Evolutionary conservation across 2,888 invertebrate genomes (phyloP), one percentile per base, ranked within the genome.

Genomic region (Sthenelais limicola): DNA sequence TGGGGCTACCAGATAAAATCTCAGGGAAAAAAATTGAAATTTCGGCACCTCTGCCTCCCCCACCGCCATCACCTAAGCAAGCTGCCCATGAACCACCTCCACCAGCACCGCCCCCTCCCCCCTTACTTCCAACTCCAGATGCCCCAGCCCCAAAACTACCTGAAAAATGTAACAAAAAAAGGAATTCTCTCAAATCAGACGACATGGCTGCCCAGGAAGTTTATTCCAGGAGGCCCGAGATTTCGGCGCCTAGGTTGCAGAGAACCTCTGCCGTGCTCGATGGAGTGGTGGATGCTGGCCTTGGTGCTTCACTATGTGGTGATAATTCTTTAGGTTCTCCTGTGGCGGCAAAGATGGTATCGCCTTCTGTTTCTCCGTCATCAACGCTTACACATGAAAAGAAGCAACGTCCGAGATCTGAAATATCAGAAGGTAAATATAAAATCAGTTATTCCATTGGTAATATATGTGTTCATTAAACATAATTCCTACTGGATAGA

Each of bases 201-300:
- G 24, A 5, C 5, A 43, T 4, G 4, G 56, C 33, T 18, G 12
- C 56, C 21, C 38, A 43, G 24, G 62, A 62, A 24, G 62, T 62
- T 24, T 62, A 62, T 38, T 35, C 38, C 2, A 62, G 43, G 24
- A 35, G 62, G 38, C 62, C 62, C 3, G 26, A 38, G 62, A 62
- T 62, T 24, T 62, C 62, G 24, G 62, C 62, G 24, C 62, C 62
- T 43, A 62, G 18, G n/a, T 24, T 62, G 38, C 62, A 62, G 62
- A 21, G 62, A 1, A 62, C 62, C 15, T 62, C 62, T 35, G 62
- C 62, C 12, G 38, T 62, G 24, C 62, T 62, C 38, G 62, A 62
- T 26, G 62, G 35, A 43, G 43, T 43, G 2, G 62, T 62, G 62
- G 62, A 62, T 21, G 62, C 62, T 9, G 62, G 62, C 24, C 24